These are phyloP conservation scores for Nesidiocoris tenuis DNA, from an alignment of 2,888 invertebrate genomes.

Conservation along the genomic window DNA sequence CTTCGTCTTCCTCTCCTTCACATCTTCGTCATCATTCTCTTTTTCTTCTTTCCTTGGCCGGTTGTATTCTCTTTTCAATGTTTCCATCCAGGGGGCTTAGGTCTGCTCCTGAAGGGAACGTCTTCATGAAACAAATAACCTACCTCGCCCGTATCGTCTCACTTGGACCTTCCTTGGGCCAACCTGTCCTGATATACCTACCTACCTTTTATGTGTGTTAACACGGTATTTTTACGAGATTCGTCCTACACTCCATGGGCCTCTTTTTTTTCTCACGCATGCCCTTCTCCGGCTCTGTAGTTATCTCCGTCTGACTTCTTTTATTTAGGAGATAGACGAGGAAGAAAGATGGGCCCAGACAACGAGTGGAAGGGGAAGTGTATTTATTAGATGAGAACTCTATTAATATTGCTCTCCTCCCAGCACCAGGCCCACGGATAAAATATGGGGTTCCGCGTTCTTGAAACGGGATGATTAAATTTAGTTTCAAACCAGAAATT, in stretches of 20 bases:
- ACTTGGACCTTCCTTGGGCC: not conserved
- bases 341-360: not conserved
- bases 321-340: not conserved
- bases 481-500: conserved; percentile 39
- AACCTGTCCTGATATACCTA: not conserved
- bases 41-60: not conserved
- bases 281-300: not conserved
- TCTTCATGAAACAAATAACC: conserved; percentile 25
- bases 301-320: not conserved
- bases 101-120: not conserved
- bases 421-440: conserved; percentile 5
- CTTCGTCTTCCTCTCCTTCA: conserved; percentile 12
- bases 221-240: conserved; percentile 16
- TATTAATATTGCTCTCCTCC: conserved; percentile 29
- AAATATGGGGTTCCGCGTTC: conserved; percentile 28
- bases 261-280: conserved; percentile 2
- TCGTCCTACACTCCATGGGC: conserved; percentile 7
- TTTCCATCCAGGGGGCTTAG: not conserved
- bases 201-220: conserved; percentile 19
- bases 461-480: conserved; percentile 38
- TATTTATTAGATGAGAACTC: conserved; percentile 30
- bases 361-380: not conserved
- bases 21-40: not conserved
- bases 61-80: not conserved
- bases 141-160: not conserved